Evolutionary conservation across 2,113 vertebrate species (phyloP).

Genomic region (Aegithalos caudatus): DNA sequence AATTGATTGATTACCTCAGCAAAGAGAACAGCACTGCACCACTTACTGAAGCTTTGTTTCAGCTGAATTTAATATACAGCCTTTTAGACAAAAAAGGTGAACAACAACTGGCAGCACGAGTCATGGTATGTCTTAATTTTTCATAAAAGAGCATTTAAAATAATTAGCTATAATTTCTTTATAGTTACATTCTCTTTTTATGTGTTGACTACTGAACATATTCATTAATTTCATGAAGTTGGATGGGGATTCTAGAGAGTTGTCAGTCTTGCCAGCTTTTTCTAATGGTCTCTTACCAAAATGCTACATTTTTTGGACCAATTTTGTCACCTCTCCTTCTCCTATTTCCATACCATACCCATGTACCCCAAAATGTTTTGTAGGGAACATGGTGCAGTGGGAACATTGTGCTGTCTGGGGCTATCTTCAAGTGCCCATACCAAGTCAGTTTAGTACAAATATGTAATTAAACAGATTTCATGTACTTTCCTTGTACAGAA

Average conservation of each 20-base stretch:
- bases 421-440: neutral
- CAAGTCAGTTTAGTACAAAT: neutral
- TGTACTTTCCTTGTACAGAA: neutral
- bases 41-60: constrained; percentile 82
- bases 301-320: neutral
- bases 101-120: constrained; percentile 59
- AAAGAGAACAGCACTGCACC: constrained; percentile 82
- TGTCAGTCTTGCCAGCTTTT: neutral
- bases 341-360: neutral
- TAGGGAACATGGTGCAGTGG: neutral
- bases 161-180: neutral
- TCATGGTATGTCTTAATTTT: constrained; percentile 77
- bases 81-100: constrained; percentile 85
- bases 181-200: neutral
- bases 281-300: neutral
- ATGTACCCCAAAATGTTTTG: neutral
- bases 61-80: constrained; percentile 77
- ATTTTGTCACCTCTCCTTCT: neutral
- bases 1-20: constrained; percentile 77
- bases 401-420: neutral
- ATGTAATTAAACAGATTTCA: neutral
- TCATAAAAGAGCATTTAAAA: neutral
- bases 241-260: neutral
- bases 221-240: neutral
- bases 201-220: neutral